These are phyloP conservation scores for Prietella phreatophila DNA, from an alignment of 2,113 vertebrate genomes.

Conservation along the genomic window DNA sequence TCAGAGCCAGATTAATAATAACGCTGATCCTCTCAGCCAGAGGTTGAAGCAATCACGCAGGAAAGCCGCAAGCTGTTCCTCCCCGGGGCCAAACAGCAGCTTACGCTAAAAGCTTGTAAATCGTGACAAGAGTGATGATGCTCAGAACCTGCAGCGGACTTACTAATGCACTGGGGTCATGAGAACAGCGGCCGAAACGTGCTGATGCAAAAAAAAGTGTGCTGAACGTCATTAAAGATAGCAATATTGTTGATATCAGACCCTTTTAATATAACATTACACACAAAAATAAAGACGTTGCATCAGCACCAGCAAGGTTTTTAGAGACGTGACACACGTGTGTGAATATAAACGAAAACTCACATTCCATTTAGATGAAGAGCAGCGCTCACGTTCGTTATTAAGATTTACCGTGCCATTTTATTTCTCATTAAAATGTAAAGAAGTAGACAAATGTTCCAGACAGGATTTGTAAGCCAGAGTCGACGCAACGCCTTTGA, in stretches of 20 bases:
- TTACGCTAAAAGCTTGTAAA: slow-evolving; percentile 40
- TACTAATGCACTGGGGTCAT: background rate
- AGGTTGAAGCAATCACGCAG: slow-evolving; percentile 46
- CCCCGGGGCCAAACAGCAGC: slow-evolving; percentile 38
- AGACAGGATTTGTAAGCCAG: background rate
- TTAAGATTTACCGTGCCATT: background rate
- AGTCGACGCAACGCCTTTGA: background rate
- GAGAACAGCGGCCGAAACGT: background rate
- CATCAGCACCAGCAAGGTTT: background rate
- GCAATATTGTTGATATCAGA: background rate
- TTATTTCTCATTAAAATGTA: slow-evolving; percentile 2
- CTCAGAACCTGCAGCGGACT: slow-evolving; percentile 2
- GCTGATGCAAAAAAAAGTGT: background rate
- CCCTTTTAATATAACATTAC: background rate
- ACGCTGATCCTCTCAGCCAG: slow-evolving; percentile 41
- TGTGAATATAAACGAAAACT: background rate
- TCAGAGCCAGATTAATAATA: slow-evolving; percentile 51
- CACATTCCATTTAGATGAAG: background rate
- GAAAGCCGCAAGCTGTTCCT: slow-evolving; percentile 28
- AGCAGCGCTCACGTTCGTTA: background rate
- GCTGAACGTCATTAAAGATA: background rate
- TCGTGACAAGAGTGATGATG: slow-evolving; percentile 24
- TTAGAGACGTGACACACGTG: background rate
- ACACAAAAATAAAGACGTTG: too few relatives aligned
- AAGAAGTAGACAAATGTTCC: slow-evolving; percentile 13